Evolutionary conservation across 2,113 vertebrate genomes (phyloP).

Genomic region (Hyperopisus bebe): DNA sequence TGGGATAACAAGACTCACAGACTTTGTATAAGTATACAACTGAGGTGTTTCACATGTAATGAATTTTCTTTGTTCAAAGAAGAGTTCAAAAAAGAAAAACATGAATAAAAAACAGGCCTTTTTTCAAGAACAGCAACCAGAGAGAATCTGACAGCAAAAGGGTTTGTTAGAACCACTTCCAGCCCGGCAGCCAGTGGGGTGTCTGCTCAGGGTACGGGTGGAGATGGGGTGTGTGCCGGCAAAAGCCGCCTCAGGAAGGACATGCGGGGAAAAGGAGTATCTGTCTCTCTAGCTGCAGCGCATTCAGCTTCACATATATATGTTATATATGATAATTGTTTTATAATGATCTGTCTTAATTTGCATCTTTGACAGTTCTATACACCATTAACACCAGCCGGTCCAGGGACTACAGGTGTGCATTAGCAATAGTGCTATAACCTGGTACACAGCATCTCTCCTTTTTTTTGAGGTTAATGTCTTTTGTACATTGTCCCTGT

Average conservation of each 20-base stretch:
- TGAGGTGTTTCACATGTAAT: background rate
- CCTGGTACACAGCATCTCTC: too few relatives aligned
- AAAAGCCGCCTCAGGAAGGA: too few relatives aligned
- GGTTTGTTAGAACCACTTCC: background rate
- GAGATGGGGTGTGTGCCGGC: background rate
- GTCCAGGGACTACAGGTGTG: too few relatives aligned
- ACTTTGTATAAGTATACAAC: background rate
- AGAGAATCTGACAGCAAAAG: background rate
- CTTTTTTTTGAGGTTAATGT: too few relatives aligned
- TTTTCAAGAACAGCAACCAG: background rate
- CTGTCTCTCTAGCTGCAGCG: background rate
- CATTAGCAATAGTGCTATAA: too few relatives aligned
- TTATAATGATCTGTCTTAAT: too few relatives aligned
- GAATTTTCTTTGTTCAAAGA: background rate
- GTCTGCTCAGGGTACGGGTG: background rate
- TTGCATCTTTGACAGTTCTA: too few relatives aligned
- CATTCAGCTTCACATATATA: background rate
- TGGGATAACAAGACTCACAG: background rate
- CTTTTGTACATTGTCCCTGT: too few relatives aligned
- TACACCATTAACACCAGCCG: too few relatives aligned
- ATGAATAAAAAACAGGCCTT: background rate
- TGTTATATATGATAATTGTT: too few relatives aligned
- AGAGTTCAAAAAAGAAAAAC: background rate
- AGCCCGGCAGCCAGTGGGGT: background rate
- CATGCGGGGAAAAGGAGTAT: background rate